phyloP scores from a whole-genome alignment of 2,888 invertebrate genomes.

The Ennomos fuscantarius region DNA sequence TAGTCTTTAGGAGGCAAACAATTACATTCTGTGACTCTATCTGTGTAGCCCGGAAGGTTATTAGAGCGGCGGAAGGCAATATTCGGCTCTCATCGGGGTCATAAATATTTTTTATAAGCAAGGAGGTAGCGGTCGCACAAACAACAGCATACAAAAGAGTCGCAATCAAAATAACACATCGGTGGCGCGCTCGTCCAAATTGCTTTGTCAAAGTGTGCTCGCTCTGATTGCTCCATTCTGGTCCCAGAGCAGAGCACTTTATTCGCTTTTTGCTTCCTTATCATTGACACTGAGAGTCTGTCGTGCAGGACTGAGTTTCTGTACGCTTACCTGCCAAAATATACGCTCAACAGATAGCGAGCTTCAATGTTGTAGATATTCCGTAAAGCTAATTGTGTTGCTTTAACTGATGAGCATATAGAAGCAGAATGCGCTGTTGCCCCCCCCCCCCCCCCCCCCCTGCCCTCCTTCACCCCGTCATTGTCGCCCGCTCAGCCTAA shows the following conservation, averaged over 20 bases:
- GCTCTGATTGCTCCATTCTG: conserved; percentile 81
- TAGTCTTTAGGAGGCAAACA: conserved; percentile 27
- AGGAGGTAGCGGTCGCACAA: conserved; percentile 64
- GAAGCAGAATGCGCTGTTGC: conserved; percentile 41
- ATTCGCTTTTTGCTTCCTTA: conserved; percentile 64
- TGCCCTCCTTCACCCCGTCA: conserved; percentile 39
- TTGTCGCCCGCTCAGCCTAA: conserved; percentile 62
- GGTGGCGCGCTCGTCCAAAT: conserved; percentile 73
- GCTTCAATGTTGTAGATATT: conserved; percentile 29
- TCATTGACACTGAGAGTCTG: conserved; percentile 39
- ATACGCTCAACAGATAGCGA: conserved; percentile 9
- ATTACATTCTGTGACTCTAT: conserved; percentile 29
- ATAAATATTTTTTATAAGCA: conserved; percentile 69
- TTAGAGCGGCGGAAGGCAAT: conserved; percentile 60
- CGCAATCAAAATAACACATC: conserved; percentile 82
- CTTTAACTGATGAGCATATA: conserved; percentile 47
- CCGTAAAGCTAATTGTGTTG: conserved; percentile 43
- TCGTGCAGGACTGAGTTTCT: conserved; percentile 21
- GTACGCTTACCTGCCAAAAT: conserved; percentile 20
- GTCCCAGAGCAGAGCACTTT: conserved; percentile 56
- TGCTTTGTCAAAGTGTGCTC: conserved; percentile 81
- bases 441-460: conserved; percentile 37
- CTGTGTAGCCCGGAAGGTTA: conserved; percentile 47
- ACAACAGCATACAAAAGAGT: conserved; percentile 72
- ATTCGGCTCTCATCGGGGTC: conserved; percentile 56